phyloP scores from a whole-genome alignment of 2,797 vertebrate species.

The Pseudochirops corinnae region DNA sequence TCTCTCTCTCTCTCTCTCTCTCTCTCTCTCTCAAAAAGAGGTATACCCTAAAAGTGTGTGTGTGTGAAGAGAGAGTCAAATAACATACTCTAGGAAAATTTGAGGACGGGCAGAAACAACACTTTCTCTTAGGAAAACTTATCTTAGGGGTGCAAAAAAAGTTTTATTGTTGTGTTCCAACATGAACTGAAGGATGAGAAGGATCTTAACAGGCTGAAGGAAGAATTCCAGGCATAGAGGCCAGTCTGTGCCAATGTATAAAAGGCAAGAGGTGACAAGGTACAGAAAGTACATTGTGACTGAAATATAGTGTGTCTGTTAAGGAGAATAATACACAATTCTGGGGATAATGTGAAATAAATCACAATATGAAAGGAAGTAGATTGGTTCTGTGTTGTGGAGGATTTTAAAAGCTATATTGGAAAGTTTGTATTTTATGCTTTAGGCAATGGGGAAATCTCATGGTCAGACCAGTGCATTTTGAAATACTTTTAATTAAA shows the following conservation, averaged over 20 bases:
- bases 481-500: conserved; percentile 12
- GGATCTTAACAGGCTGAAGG: not conserved
- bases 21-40: too few species aligned
- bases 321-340: not conserved
- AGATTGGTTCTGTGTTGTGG: not conserved
- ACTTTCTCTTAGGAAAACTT: not conserved
- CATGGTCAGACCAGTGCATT: not conserved
- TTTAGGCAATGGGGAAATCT: not conserved
- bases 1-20: too few species aligned
- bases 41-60: not conserved
- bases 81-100: not conserved
- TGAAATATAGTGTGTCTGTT: not conserved
- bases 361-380: not conserved
- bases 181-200: not conserved
- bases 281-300: not conserved
- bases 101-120: not conserved
- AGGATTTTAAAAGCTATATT: not conserved
- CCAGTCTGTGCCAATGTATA: not conserved
- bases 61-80: not conserved
- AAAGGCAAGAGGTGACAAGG: not conserved
- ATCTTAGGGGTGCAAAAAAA: not conserved
- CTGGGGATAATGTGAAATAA: not conserved
- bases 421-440: not conserved
- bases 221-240: not conserved
- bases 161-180: not conserved